phyloP scores from a whole-genome alignment of 2,888 invertebrate genomes.

The Chalcis sispes region DNA sequence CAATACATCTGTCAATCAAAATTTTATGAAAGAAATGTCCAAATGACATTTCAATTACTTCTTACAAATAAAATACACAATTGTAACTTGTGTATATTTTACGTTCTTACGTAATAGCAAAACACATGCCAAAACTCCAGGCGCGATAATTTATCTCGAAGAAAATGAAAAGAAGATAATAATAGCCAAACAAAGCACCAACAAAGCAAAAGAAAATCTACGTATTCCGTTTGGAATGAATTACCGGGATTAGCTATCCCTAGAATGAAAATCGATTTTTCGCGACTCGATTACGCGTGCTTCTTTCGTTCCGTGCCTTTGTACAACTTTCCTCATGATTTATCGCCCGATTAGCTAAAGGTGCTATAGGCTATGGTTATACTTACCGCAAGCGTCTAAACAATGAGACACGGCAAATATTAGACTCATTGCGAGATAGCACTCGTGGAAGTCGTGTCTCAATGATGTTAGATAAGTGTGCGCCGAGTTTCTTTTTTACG shows the following conservation, averaged over 20 bases:
- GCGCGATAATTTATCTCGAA: no score
- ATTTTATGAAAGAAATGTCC: no score
- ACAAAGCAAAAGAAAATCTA: constrained; percentile 6
- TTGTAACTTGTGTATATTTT: no score
- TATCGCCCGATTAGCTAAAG: constrained; percentile 31
- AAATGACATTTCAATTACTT: no score
- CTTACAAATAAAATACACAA: no score
- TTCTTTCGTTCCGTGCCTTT: neutral
- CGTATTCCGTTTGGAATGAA: constrained; percentile 30
- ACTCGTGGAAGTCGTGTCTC: neutral
- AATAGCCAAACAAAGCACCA: constrained; percentile 4
- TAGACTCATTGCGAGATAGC: constrained; percentile 33
- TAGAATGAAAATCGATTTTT: constrained; percentile 46
- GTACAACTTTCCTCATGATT: no score
- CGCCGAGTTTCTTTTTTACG: neutral
- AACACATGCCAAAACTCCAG: no score
- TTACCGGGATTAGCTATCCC: constrained; percentile 42
- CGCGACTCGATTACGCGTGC: neutral
- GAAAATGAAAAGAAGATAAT: neutral
- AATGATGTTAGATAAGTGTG: neutral
- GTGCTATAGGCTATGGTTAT: neutral
- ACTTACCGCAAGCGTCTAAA: neutral
- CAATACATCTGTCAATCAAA: no score
- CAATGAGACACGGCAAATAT: constrained; percentile 18
- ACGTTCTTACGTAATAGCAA: no score